Evolutionary conservation across 2,797 vertebrate species (phyloP), one percentile per base, ranked within the genome.

Genomic region (Xenentodon cancila): DNA sequence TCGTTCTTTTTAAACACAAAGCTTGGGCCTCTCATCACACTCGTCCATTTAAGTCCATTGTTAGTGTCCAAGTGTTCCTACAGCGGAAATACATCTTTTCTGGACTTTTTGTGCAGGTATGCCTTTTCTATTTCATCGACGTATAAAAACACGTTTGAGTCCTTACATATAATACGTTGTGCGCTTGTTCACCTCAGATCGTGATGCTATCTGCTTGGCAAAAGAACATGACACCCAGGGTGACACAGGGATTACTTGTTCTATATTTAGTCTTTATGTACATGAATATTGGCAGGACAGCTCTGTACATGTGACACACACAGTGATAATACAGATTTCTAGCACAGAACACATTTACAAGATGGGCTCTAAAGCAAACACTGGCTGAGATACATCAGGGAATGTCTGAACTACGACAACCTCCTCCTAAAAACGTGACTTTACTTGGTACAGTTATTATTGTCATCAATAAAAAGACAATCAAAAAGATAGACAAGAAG

Each of bases 191-290:
- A 71, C 84, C 71, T 66, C 22, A 5, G 51, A 64, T 78, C 72
- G 67, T 73, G 74, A 82, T 64, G 79, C 82, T 83, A 88, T 85
- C 84, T 68, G 79, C 82, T 88, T 74, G 71, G 79, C 64, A 84
- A 88, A 92, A 92, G 91, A 93, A 93, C 86, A 92, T 78, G 92
- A 92, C 91, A 92, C 91, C 86, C 77, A 69, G 88, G 81, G 92
- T 80, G 79, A 86, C 72, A 89, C 89, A 84, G 87, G 89, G 91
- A 94, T 94, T 94, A 97, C 94, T 94, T 93, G 93, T 96, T 95
- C 90, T 96, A 95, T 94, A 95, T 97, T 97, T 97, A 97, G 96
- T 96, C 89, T 95, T 97, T 98, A 96, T 98, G 93, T 98, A 98
- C 97, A 98, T 91, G 94, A 93, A 95, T 96, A 97, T 95, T 95